phyloP scores from a whole-genome alignment of 2,113 vertebrate species.

The Macrotis lagotis region DNA sequence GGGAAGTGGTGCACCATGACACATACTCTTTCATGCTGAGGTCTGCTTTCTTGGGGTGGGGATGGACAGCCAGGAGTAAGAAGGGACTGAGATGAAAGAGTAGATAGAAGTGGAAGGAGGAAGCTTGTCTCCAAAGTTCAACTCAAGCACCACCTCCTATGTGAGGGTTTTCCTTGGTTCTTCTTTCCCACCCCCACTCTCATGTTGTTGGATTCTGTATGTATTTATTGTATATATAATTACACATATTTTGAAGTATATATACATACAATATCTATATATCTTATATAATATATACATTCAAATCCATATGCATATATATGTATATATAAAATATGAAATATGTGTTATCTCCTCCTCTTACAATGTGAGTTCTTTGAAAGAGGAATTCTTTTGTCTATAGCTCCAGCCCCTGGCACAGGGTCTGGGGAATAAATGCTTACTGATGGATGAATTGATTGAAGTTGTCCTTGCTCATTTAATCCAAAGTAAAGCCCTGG shows the following conservation, averaged over 20 bases:
- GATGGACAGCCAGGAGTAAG: rapidly evolving
- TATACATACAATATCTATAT: background rate
- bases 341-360: background rate
- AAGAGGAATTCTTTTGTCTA: background rate
- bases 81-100: background rate
- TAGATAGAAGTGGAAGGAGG: rapidly evolving
- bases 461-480: background rate
- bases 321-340: too few species aligned
- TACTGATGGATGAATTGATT: background rate
- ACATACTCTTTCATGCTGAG: background rate
- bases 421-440: background rate
- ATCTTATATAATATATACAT: too few species aligned
- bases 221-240: background rate
- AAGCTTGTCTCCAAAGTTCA: rapidly evolving
- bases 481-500: background rate
- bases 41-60: background rate
- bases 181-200: background rate
- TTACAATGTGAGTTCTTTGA: background rate
- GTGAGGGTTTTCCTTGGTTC: background rate
- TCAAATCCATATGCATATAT: too few species aligned
- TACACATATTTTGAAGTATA: background rate
- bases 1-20: background rate
- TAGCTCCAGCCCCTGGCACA: background rate
- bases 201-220: background rate
- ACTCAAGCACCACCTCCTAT: background rate